Evolutionary conservation across 1,140 invertebrate genomes (phyloP).

Genomic region (Dendrolimus kikuchii): DNA sequence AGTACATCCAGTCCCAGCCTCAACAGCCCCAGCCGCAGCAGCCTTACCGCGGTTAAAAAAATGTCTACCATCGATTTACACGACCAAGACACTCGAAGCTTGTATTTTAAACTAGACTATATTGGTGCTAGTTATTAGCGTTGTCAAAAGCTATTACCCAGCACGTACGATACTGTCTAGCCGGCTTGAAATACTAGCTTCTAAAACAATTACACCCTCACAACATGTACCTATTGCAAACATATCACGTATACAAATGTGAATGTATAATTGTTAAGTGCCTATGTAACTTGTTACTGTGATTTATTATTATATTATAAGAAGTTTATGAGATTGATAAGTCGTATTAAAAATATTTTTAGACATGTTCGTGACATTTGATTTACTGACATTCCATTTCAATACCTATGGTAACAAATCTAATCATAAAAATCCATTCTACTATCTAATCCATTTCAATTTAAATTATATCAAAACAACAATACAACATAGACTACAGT

Average conservation of each 20-base stretch:
- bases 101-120: no score
- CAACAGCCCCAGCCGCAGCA: slow-evolving; percentile 52
- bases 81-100: background rate
- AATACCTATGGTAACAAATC: no score
- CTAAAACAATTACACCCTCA: slow-evolving; percentile 2
- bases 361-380: background rate
- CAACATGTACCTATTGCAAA: slow-evolving; percentile 10
- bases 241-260: slow-evolving; percentile 8
- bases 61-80: slow-evolving; percentile 2
- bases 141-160: no score
- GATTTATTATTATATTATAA: slow-evolving; percentile 54
- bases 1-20: slow-evolving; percentile 69
- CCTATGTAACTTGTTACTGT: slow-evolving; percentile 48
- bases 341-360: slow-evolving; percentile 1
- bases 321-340: slow-evolving; percentile 11
- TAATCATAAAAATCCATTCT: no score
- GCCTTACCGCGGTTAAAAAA: slow-evolving; percentile 37
- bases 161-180: no score
- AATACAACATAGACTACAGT: no score
- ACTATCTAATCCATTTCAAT: no score
- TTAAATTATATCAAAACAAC: no score
- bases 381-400: background rate
- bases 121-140: no score
- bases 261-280: slow-evolving; percentile 18
- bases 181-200: no score